Evolutionary conservation across 2,888 invertebrate genomes (phyloP).

Genomic region (Pseudeuparius sepicola): DNA sequence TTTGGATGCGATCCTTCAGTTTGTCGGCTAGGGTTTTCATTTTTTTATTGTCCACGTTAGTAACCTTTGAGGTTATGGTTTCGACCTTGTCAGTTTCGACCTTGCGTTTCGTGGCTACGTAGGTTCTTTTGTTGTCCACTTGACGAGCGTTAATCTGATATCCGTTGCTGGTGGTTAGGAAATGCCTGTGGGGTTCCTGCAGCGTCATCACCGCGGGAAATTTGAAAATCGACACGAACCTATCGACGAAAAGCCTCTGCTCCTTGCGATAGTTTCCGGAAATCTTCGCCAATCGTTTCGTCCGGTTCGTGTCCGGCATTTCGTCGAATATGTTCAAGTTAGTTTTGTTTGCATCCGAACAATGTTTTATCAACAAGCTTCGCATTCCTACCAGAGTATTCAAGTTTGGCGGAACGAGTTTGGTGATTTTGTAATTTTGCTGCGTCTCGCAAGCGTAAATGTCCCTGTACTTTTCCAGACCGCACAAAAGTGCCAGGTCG

Average conservation of each 20-base stretch:
- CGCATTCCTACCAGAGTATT: constrained; percentile 20
- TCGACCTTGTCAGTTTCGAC: too few species aligned
- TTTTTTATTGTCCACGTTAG: too few species aligned
- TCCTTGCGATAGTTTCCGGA: constrained; percentile 3
- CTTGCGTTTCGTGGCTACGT: too few species aligned
- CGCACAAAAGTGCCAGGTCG: constrained; percentile 18
- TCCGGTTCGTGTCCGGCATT: not conserved
- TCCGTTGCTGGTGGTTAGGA: too few species aligned
- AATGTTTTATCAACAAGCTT: constrained; percentile 18
- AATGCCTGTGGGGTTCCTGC: too few species aligned
- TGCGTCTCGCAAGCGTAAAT: not conserved
- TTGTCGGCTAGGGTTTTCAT: too few species aligned
- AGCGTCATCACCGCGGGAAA: constrained; percentile 21
- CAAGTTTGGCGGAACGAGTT: constrained; percentile 20
- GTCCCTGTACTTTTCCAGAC: not conserved
- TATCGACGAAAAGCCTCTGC: constrained; percentile 15
- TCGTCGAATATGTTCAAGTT: not conserved
- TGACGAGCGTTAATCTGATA: too few species aligned
- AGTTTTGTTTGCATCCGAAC: not conserved
- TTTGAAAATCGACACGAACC: constrained; percentile 19
- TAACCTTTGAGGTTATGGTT: too few species aligned
- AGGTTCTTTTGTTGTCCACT: too few species aligned
- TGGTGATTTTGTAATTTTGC: constrained; percentile 4
- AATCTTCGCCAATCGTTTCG: not conserved
- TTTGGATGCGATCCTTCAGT: too few species aligned